phyloP scores from a whole-genome alignment of 2,113 vertebrate species.

The Centropus unirufus region DNA sequence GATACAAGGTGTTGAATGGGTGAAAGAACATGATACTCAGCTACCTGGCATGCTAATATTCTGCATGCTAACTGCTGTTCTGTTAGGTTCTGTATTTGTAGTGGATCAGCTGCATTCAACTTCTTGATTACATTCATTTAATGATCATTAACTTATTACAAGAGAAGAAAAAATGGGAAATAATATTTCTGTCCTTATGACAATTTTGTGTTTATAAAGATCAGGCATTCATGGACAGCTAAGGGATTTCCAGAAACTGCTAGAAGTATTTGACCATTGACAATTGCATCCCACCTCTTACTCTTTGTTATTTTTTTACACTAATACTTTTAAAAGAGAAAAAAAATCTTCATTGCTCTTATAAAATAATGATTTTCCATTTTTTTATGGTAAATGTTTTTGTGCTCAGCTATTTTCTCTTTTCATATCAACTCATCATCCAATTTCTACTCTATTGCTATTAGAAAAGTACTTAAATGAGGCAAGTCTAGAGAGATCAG shows the following conservation, averaged over 20 bases:
- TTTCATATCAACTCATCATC: background rate
- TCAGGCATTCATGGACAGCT: background rate
- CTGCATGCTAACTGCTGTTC: background rate
- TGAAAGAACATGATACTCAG: background rate
- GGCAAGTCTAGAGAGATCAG: background rate
- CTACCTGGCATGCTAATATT: background rate
- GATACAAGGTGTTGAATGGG: background rate
- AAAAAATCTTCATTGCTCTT: background rate
- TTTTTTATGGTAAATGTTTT: background rate
- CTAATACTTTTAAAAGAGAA: background rate
- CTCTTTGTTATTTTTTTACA: background rate
- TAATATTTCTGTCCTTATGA: background rate
- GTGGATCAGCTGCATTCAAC: background rate
- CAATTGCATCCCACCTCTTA: background rate
- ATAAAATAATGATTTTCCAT: background rate
- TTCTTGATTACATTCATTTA: background rate
- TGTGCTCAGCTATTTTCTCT: background rate
- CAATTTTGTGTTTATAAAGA: background rate
- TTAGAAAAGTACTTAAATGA: background rate
- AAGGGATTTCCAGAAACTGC: background rate
- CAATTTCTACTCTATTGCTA: background rate
- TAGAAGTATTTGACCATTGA: background rate
- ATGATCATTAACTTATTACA: background rate
- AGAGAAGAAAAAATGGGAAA: background rate
- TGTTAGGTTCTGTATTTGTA: background rate